Evolutionary conservation across 1,140 invertebrate genomes (phyloP).

Genomic region (Drosophila sp.): DNA sequence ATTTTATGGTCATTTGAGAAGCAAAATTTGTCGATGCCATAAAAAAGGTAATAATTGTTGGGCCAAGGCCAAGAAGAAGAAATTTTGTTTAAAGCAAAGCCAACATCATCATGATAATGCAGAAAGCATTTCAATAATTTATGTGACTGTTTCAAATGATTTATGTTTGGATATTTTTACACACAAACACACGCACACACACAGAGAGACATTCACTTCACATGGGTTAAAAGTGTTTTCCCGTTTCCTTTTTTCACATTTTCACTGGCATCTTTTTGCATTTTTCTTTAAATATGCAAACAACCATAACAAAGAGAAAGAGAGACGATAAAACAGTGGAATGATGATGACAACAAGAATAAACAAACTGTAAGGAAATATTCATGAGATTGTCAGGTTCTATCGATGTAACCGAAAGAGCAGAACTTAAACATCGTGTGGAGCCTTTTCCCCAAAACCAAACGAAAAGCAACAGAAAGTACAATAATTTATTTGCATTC

Average conservation of each 20-base stretch:
- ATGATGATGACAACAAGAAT: slow-evolving; percentile 20
- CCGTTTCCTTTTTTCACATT: slow-evolving; percentile 1
- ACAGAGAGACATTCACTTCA: background rate
- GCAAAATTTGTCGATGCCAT: background rate
- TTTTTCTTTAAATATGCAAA: slow-evolving; percentile 17
- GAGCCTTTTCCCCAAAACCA: background rate
- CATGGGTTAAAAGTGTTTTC: slow-evolving; percentile 18
- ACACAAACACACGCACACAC: background rate
- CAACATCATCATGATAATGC: slow-evolving; percentile 21
- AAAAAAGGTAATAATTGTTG: slow-evolving; percentile 14
- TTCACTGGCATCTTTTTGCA: background rate
- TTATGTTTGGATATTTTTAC: slow-evolving; percentile 18
- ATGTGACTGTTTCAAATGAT: slow-evolving; percentile 20
- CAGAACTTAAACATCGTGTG: slow-evolving; percentile 4
- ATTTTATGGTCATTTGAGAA: background rate
- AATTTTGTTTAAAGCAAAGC: slow-evolving; percentile 5
- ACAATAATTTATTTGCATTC: slow-evolving; percentile 12
- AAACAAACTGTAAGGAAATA: slow-evolving; percentile 2
- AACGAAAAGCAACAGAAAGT: background rate
- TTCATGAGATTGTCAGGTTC: slow-evolving; percentile 9
- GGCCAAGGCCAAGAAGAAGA: slow-evolving; percentile 5
- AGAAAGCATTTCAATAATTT: slow-evolving; percentile 20
- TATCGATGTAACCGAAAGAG: background rate
- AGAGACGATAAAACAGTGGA: slow-evolving; percentile 5
- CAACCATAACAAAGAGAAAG: slow-evolving; percentile 16